Conservation (phyloP, 2,113 vertebrate species). For the Galemys pyrenaicus region DNA sequence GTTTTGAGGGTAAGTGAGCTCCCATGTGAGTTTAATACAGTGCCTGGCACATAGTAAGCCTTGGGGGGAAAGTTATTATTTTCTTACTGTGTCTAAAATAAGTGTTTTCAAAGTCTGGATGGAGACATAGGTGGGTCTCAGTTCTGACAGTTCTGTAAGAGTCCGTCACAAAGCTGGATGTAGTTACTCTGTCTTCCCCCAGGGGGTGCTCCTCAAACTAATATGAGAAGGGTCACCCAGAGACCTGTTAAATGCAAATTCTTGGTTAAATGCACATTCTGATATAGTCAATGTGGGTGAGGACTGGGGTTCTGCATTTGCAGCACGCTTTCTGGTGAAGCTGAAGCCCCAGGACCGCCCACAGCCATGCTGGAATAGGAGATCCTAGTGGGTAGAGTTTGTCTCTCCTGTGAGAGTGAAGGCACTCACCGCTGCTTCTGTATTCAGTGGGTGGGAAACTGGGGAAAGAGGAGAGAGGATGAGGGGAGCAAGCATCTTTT, state of each 20-base stretch:
- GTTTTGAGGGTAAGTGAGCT: not conserved
- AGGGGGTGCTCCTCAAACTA: not conserved
- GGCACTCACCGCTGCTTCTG: not conserved
- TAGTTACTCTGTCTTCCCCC: not conserved
- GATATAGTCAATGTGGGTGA: not conserved
- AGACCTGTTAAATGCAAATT: not conserved
- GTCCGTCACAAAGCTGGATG: not conserved
- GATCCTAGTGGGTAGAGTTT: not conserved
- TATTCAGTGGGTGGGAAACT: not conserved
- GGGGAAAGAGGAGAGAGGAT: not conserved
- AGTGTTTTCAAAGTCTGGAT: not conserved
- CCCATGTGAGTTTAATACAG: not conserved
- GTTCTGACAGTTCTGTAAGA: not conserved
- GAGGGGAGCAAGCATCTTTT: not conserved
- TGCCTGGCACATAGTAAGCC: not conserved
- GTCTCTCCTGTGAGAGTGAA: not conserved
- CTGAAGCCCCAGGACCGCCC: not conserved
- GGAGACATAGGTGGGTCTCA: not conserved
- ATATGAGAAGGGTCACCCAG: not conserved
- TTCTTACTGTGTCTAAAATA: slow-evolving; percentile 4
- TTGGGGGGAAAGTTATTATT: not conserved
- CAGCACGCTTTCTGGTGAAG: not conserved
- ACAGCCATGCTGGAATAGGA: not conserved
- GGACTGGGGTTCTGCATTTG: not conserved
- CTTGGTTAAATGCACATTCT: not conserved